phyloP scores from a whole-genome alignment of 2,888 invertebrate species.

The Scelioninae gen. 2 region DNA sequence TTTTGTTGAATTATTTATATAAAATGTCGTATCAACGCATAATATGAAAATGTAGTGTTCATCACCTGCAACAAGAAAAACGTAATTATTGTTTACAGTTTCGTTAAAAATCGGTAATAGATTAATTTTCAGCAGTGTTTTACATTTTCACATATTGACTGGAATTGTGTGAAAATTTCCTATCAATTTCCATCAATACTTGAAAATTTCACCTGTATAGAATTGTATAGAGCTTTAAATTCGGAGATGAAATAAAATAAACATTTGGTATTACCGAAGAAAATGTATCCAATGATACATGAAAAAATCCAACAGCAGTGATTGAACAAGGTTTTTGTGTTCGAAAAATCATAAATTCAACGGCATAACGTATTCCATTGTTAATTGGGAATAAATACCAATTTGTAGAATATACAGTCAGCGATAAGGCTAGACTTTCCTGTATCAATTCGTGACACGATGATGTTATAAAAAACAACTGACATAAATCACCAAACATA shows the following conservation, averaged over 20 bases:
- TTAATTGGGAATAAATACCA: conserved; percentile 15
- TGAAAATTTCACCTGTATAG: too few species aligned
- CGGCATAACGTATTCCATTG: conserved; percentile 11
- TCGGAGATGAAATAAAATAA: too few species aligned
- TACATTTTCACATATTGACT: too few species aligned
- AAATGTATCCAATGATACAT: conserved; percentile 17
- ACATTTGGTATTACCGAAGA: conserved; percentile 18
- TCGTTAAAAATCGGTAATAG: too few species aligned
- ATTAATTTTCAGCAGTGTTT: too few species aligned
- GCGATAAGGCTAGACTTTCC: conserved; percentile 1
- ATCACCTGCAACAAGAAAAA: conserved; percentile 15
- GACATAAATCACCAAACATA: conserved; percentile 3
- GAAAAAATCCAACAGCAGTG: conserved; percentile 11
- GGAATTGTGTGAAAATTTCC: too few species aligned
- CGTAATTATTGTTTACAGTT: not conserved
- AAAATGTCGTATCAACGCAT: conserved; percentile 6
- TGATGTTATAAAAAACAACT: conserved; percentile 5
- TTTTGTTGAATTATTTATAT: not conserved
- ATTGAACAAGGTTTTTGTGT: conserved; percentile 14
- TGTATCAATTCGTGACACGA: conserved; percentile 14
- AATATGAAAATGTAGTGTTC: conserved; percentile 10
- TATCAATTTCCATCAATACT: too few species aligned
- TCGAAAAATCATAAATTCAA: conserved; percentile 6
- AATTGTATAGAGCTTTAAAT: too few species aligned
- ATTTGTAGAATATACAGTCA: not conserved